Evolutionary conservation across 2,888 invertebrate genomes (phyloP), one percentile per base, ranked within the genome.

Genomic region (Sesia bembeciformis): DNA sequence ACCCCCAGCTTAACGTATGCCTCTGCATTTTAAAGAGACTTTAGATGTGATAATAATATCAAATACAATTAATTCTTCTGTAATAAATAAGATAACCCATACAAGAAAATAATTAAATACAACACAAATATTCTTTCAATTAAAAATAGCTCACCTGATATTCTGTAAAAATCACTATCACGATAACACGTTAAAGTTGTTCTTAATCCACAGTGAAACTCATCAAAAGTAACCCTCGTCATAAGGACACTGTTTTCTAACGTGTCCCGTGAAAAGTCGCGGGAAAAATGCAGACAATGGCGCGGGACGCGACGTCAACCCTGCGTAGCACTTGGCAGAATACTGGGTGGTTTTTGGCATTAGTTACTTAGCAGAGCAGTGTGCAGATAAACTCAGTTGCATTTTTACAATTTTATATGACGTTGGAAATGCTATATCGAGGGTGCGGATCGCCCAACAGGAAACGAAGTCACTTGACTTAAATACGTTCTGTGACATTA

Each of bases 131-230:
- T 23, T 23, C 46, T 23, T 46, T 8, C 46, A 46, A n/a, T 46
- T 46, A 46, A n/a, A n/a, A 8, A 6, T 46, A 58, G 23, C 78
- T 76, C 60, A 83, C 82, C 74, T 69, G 72, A 66, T 84, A 85
- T 84, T 70, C 72, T 80, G 75, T 81, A 85, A 72, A 85, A 85
- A 78, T 84, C 84, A 76, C 79, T 82, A 70, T 86, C 84, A 70
- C 74, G 70, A 63, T 65, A 76, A 72, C 77, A 78, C 69, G 71
- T 64, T 62, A 72, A 74, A 66, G 67, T 72, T 70, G 58, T 23
- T 23, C 23, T 67, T 62, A 58, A 74, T 64, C 72, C 74, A 76
- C 77, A 75, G 65, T 70, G 70, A 61, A 68, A 70, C 69, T 71
- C 68, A 60, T 46, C 40, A 40, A 74, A 66, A 63, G 65, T 78